Base-by-base conservation (phyloP, 92 coral and sea anemone genomes). In the Epizoanthus fatuus region DNA sequence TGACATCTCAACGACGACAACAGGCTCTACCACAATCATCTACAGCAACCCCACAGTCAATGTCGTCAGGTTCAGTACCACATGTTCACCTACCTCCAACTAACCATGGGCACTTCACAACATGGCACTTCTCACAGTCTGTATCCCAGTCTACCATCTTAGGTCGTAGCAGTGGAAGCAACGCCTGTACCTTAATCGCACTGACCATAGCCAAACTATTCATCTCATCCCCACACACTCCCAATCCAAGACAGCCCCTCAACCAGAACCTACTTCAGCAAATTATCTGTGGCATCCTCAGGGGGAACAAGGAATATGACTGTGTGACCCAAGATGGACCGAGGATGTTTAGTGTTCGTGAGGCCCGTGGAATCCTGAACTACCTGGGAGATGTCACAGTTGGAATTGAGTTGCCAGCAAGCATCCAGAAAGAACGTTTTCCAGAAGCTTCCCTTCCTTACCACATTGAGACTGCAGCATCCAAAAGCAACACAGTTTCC, bases 401-500 rank as follows among this genome's bases (percentile, higher is more conserved):
- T 44, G 49, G 49, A 44, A 37, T 1, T 14, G 72, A 67, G 39
- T n/a, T 20, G 40, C 16, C 1, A 11, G 4, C 17, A 16, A 69
- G 75, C 47, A 53, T 69, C 39, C 4, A 39, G 75, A 69, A 53
- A 39, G 75, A 69, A 53, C 40, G 47, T 39, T 32, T 69, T 1
- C 32, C 55, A 0, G 13, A 12, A 13, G 75, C 75, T 6, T 69
- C 75, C 52, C 75, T 69, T 15, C 54, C 75, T 4, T 20, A 5
- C 20, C 75, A 69, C 16, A 14, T 69, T 20, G 54, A 69, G 29
- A 7, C 17, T 2, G 74, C 74, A 13, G 47, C 47, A 1, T 6
- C 47, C 47, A 69, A 9, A 69, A 39, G 47, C 16, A 69, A 40
- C 74, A 69, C 74, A 39, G 56, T 69, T 35, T 39, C 74, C 12